Conservation (phyloP, 2,797 vertebrate species). For the Chrosomus eos region DNA sequence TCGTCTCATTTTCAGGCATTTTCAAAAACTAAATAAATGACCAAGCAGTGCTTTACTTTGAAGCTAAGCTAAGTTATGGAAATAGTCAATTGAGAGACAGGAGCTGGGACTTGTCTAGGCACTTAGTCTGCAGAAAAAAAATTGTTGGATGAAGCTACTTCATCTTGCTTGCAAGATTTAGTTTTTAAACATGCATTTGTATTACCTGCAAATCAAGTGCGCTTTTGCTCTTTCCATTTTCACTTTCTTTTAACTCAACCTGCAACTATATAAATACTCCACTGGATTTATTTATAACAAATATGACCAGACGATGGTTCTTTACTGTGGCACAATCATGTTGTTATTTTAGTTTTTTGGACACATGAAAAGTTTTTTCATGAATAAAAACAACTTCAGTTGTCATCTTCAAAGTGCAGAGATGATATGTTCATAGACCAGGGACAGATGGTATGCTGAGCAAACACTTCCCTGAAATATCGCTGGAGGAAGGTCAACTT, state of each 20-base stretch:
- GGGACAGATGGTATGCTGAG: not conserved
- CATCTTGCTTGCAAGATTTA: slow-evolving; percentile 7
- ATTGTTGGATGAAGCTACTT: not conserved
- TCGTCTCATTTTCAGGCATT: slow-evolving; percentile 21
- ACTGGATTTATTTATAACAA: not conserved
- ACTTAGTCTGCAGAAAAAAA: slow-evolving; percentile 44
- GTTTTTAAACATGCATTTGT: slow-evolving; percentile 10
- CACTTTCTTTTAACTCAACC: not conserved
- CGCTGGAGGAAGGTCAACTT: slow-evolving; percentile 16
- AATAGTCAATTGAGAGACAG: not conserved
- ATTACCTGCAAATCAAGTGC: slow-evolving; percentile 36
- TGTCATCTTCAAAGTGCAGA: slow-evolving; percentile 31
- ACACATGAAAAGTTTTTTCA: slow-evolving; percentile 6
- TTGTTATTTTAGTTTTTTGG: not conserved
- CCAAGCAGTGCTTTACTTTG: slow-evolving; percentile 18
- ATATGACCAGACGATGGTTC: not conserved
- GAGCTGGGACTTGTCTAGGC: slow-evolving; percentile 11
- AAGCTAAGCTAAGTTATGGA: not conserved
- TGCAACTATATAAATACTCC: not conserved
- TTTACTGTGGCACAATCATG: slow-evolving; percentile 5
- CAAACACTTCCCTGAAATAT: slow-evolving; percentile 31
- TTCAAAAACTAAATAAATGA: slow-evolving; percentile 2
- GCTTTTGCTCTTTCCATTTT: not conserved
- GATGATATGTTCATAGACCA: slow-evolving; percentile 2
- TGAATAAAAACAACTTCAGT: slow-evolving; percentile 3